Evolutionary conservation across 2,888 invertebrate genomes (phyloP), one percentile per base, ranked within the genome.

Genomic region (Lepidochrysops patricia): DNA sequence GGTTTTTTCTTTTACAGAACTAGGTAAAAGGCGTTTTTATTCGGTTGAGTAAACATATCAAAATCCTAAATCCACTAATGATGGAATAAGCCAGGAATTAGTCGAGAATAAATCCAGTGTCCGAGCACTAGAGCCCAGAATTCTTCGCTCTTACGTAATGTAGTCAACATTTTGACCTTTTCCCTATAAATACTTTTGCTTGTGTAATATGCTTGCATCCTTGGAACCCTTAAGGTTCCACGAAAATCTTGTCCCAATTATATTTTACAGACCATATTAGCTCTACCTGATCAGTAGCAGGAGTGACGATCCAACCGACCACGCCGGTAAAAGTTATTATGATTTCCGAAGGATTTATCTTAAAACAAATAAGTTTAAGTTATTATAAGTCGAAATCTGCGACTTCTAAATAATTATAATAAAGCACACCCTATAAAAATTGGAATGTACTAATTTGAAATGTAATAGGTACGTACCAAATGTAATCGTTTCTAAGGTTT

Each of bases 1-100:
- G 23, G 23, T 23, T 32, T 12, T 43, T 54, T 54, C 9, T 32
- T 54, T 54, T 54, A 15, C 54, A 54, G 54, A 54, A 29, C 54
- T 54, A 29, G 54, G 12, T 32, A 32, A 19, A 43, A 9, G 43
- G 43, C 43, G 43, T 43, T 12, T 9, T 43, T 7, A 23, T 23
- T 19, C 12, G 43, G 37, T 37, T 1, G 13, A 19, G 19, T 19
- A 19, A 43, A 23, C 43, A 9, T 1, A 29, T 5, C 7, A 9
- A 43, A 43, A 43, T 19, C 19, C 19, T 43, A 23, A 34, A 2
- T 34, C n/a, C 19, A 6, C 19, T 15, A 15, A 19, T 3, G 12
- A 9, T 19, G 43, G 43, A 23, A 15, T 7, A 15, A 43, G 9
- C 43, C 43, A 19, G 23, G 43, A 23, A 19, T 29, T 29, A 29